Evolutionary conservation across 2,888 invertebrate genomes (phyloP).

Genomic region (Hyposoter didymator): DNA sequence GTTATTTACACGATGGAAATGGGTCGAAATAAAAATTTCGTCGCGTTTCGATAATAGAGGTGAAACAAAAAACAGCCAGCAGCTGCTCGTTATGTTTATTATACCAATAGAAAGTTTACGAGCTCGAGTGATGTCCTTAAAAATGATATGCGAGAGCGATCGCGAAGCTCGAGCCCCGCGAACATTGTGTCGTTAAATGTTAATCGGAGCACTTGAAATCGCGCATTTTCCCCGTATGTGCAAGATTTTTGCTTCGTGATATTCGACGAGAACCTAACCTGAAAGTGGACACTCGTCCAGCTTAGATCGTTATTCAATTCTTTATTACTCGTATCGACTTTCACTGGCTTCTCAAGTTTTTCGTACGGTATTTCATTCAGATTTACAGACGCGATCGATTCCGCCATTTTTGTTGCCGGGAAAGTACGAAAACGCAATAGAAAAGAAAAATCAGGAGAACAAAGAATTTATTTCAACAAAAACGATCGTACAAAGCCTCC

Average conservation of each 20-base stretch:
- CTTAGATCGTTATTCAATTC: slow-evolving; percentile 10
- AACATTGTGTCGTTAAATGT: slow-evolving; percentile 7
- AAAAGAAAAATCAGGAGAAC: background rate
- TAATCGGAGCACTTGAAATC: slow-evolving; percentile 8
- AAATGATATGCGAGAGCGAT: slow-evolving; percentile 21
- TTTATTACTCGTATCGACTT: slow-evolving; percentile 7
- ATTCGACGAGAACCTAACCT: background rate
- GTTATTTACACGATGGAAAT: background rate
- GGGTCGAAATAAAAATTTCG: background rate
- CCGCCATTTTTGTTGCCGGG: background rate
- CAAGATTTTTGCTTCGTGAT: background rate
- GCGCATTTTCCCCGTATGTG: background rate
- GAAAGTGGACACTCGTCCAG: background rate
- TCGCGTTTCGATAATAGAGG: background rate
- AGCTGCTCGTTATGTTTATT: slow-evolving; percentile 72
- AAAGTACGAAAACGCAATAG: background rate
- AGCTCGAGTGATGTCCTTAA: slow-evolving; percentile 36
- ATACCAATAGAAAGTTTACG: slow-evolving; percentile 78
- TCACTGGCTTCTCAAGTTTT: background rate
- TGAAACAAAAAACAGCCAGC: slow-evolving; percentile 45
- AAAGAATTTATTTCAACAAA: background rate
- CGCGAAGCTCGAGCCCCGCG: background rate
- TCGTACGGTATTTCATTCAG: background rate
- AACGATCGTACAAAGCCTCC: background rate
- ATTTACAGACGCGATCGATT: background rate